Conservation (phyloP, 2,888 invertebrate species). For the Euclidia mi region DNA sequence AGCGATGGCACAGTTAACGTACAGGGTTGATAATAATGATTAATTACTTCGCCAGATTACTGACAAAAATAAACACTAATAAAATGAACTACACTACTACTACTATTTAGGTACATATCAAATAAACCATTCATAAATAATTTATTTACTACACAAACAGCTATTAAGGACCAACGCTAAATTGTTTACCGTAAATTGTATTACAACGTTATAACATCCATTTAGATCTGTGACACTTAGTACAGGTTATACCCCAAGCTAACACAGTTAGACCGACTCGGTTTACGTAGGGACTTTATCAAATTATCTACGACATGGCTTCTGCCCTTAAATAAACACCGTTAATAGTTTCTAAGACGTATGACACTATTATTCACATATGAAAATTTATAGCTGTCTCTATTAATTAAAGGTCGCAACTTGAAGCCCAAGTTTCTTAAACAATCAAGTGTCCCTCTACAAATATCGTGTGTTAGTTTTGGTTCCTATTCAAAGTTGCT, state of each 20-base stretch:
- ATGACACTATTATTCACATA: constrained; percentile 60
- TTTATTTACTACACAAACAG: no score
- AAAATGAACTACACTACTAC: no score
- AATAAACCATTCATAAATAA: no score
- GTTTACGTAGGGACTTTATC: constrained; percentile 62
- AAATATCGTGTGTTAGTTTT: constrained; percentile 62
- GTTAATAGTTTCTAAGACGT: constrained; percentile 66
- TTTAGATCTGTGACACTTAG: constrained; percentile 26
- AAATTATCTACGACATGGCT: constrained; percentile 69
- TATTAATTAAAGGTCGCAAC: constrained; percentile 76
- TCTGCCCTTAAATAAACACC: constrained; percentile 57
- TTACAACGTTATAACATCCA: constrained; percentile 40
- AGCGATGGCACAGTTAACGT: no score
- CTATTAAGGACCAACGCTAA: no score
- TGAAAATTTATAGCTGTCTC: constrained; percentile 74
- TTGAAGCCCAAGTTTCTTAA: constrained; percentile 67
- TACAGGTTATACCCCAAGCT: constrained; percentile 21
- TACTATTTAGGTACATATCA: no score
- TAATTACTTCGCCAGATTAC: no score
- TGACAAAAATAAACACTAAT: no score
- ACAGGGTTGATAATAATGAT: no score
- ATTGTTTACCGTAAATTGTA: constrained; percentile 15
- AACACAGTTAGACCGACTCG: constrained; percentile 52
- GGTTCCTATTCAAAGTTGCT: constrained; percentile 51
- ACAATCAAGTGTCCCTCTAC: constrained; percentile 67